Percentiles rank a stretch among this genome's conserved stretches.
phyloP scores from a whole-genome alignment of 2,797 vertebrate species.

The Sebastes hubbsi region DNA sequence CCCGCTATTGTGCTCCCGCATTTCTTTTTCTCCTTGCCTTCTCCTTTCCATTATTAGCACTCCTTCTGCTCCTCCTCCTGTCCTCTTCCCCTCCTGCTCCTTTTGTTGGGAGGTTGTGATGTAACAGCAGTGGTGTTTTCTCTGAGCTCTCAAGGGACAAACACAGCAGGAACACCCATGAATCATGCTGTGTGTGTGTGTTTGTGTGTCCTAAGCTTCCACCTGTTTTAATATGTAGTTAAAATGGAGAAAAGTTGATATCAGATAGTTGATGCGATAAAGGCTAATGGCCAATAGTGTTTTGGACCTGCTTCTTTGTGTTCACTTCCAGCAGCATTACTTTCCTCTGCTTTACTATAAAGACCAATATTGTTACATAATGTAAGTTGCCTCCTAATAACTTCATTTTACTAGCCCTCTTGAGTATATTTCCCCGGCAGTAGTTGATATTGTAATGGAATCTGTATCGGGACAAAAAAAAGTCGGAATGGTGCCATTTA shows the following conservation, averaged over 20 bases:
- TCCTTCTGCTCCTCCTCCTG: slow-evolving; percentile 2
- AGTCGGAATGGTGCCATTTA: background rate
- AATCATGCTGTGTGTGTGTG: background rate
- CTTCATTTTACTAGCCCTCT: no score
- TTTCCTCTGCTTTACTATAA: background rate
- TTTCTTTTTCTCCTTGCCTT: background rate
- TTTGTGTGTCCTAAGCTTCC: background rate
- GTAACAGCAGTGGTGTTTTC: background rate
- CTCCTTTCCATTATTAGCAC: background rate
- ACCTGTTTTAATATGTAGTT: background rate
- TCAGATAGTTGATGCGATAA: background rate
- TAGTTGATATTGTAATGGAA: background rate
- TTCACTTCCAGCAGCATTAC: background rate
- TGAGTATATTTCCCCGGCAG: background rate
- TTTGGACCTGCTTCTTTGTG: background rate
- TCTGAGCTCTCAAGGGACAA: background rate
- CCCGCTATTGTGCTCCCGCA: background rate
- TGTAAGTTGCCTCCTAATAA: background rate
- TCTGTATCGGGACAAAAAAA: no score
- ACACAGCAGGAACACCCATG: slow-evolving; percentile 1
- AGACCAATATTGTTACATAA: no score
- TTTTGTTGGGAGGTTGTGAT: slow-evolving; percentile 21
- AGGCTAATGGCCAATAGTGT: background rate
- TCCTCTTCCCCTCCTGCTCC: background rate
- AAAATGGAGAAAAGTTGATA: background rate